These are phyloP conservation scores for Stenichneumon culpator DNA, from an alignment of 2,888 invertebrate genomes.

Conservation along the genomic window DNA sequence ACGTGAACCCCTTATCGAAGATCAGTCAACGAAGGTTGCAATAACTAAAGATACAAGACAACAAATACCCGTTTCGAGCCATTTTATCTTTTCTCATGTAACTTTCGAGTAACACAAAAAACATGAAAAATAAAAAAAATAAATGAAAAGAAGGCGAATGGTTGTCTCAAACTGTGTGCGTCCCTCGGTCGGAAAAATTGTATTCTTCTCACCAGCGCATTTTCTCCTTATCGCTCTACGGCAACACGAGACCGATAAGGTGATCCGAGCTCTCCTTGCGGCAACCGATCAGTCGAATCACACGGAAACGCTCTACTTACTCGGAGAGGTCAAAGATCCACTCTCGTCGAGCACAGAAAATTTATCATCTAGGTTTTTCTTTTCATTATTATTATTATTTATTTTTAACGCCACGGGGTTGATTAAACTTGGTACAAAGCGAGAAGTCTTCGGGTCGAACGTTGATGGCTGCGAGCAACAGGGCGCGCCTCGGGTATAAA, in stretches of 20 bases:
- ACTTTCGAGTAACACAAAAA: neutral
- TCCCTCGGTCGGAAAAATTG: neutral
- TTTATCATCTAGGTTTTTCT: neutral
- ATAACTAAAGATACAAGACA: neutral
- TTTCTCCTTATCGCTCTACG: slow-evolving; percentile 1
- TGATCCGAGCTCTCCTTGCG: neutral
- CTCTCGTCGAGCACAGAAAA: neutral
- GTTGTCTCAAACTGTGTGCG: neutral
- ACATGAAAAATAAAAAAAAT: no score
- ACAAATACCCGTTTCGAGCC: neutral
- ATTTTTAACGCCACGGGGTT: slow-evolving; percentile 2
- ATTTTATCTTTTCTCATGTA: neutral
- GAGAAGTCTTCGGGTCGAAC: slow-evolving; percentile 4
- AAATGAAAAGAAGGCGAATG: neutral
- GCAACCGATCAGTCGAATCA: neutral
- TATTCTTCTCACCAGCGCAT: neutral
- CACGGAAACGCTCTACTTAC: slow-evolving; percentile 21
- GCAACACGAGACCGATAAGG: slow-evolving; percentile 1
- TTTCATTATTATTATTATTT: neutral
- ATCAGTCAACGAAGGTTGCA: neutral
- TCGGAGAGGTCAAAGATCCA: slow-evolving; percentile 19
- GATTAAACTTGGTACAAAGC: slow-evolving; percentile 6
- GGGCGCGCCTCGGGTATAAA: neutral
- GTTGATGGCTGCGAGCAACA: slow-evolving; percentile 3
- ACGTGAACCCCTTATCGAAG: slow-evolving; percentile 1